Base-by-base conservation (phyloP, 2,113 vertebrate genomes). In the Caranx ignobilis region DNA sequence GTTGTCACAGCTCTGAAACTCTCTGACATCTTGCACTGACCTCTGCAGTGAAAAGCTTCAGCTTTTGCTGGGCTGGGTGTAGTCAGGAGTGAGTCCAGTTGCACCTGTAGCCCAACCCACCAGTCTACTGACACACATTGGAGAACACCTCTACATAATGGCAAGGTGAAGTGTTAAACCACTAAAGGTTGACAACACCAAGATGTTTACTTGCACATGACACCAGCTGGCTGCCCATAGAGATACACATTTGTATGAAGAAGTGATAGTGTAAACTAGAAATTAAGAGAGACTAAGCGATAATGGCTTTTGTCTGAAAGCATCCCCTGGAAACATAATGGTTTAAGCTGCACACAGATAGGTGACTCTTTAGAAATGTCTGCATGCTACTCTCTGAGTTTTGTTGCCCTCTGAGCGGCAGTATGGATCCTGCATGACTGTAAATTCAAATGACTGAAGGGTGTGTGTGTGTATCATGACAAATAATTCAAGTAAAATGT, bases 401-500 rank as follows among this genome's bases (percentile, higher is more conserved):
- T 54, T 54, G 5, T 34, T 60, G 4, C 21, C 21, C 39, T 48
- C 11, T 5, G 19, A 55, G 32, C 19, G 15, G 37, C 12, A 62
- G 34, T 62, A 19, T 41, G 19, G 31, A 39, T 31, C n/a, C 13
- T 26, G 10, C 21, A 35, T 15, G 64, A 32, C 26, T 60, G 21
- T 37, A 37, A 63, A 56, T 60, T 48, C 56, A 82, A 9, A 32
- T 43, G 37, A 61, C 11, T 26, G n/a, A 50, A 54, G 59, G 48
- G 13, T 39, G 41, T 18, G n/a, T 65, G 37, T 63, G 78, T 70
- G 60, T 59, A 59, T 75, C 18, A 79, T 82, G 84, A 87, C 81
- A 85, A 70, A 87, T 78, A 83, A 78, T 86, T 92, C 80, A 92
- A 82, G 73, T 84, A 59, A 79, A 88, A 85, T 84, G 71, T 87